Base-by-base conservation (phyloP, 2,888 invertebrate genomes). In the Oeneis ivallda region DNA sequence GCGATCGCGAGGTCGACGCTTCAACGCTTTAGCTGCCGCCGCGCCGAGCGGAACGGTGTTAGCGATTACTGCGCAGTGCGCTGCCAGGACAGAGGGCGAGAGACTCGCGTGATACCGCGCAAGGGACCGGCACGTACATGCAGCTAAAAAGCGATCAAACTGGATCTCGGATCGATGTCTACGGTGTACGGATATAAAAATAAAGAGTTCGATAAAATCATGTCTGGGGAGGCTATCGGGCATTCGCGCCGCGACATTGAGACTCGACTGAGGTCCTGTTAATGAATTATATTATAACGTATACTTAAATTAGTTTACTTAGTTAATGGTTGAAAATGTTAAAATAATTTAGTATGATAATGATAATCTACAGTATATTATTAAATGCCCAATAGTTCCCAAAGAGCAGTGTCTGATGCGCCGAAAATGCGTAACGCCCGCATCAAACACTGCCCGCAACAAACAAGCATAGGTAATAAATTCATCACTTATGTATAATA, bases 321-420 rank as follows among this genome's bases (percentile, higher is more conserved):
- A 86, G 92, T 91, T 92, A 92, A 91, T 92, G 91, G 88, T 89
- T 90, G 89, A 87, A 86, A 83, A 86, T 90, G 90, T 91, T 91
- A 91, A 89, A 87, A 85, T 87, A 87, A 90, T 90, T 91, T 91
- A 91, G 92, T 91, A 89, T 92, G 90, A 89, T 88, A 89, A 90
- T 90, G 91, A 87, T 87, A 88, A 83, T 89, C 90, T 91, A 91
- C 89, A 86, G 84, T 87, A 92, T 84, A 91, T 89, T 87, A 92
- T 92, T 92, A 92, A 91, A 92, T 92, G 92, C 92, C 92, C 92
- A 92, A 92, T 91, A 92, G 92, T 91, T 89, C 92, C 92, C 92
- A 89, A 73, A 74, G 85, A 83, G 83, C 86, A 82, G 82, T 82
- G 83, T 80, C 84, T 81, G 91, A 86, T 62, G 53, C 61, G 58